Conservation (phyloP, 2,113 vertebrate species). For the Junco hyemalis region DNA sequence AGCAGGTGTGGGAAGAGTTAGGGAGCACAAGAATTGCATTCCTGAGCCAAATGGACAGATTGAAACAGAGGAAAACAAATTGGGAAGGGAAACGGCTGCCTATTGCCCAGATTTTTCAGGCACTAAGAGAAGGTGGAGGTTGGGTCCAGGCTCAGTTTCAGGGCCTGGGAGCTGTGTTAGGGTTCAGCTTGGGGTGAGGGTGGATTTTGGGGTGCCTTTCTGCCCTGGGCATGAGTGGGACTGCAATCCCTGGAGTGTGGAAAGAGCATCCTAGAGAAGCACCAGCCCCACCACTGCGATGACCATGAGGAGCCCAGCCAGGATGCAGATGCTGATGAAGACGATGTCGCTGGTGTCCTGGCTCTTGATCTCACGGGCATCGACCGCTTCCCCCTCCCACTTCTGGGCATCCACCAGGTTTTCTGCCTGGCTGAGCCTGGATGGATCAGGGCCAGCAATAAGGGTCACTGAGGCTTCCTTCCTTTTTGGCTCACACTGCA, state of each 20-base stretch:
- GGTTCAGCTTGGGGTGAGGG: not conserved
- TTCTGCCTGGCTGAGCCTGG: slow-evolving; percentile 75
- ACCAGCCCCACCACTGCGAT: slow-evolving; percentile 92
- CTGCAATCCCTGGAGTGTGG: not conserved
- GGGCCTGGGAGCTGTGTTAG: not conserved
- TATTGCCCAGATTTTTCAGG: slow-evolving; percentile 5
- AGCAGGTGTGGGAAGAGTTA: slow-evolving; percentile 38
- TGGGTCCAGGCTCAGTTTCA: not conserved
- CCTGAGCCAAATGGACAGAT: slow-evolving; percentile 47
- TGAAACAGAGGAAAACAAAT: slow-evolving; percentile 37
- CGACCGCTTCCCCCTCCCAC: not conserved
- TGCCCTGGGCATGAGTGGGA: not conserved
- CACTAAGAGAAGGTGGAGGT: not conserved
- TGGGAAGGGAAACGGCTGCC: not conserved
- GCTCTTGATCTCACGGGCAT: not conserved
- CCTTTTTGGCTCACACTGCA: slow-evolving; percentile 88
- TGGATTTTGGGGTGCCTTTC: not conserved
- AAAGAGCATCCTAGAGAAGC: slow-evolving; percentile 78
- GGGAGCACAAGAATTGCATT: slow-evolving; percentile 11
- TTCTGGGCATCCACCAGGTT: slow-evolving; percentile 71
- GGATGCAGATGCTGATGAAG: slow-evolving; percentile 94
- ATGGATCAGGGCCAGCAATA: slow-evolving; percentile 77
- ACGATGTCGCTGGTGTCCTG: slow-evolving; percentile 92
- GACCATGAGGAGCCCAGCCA: slow-evolving; percentile 94
- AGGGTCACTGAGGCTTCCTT: slow-evolving; percentile 87